Evolutionary conservation across 2,888 invertebrate genomes (phyloP).

Genomic region (Idaea dimidiata): DNA sequence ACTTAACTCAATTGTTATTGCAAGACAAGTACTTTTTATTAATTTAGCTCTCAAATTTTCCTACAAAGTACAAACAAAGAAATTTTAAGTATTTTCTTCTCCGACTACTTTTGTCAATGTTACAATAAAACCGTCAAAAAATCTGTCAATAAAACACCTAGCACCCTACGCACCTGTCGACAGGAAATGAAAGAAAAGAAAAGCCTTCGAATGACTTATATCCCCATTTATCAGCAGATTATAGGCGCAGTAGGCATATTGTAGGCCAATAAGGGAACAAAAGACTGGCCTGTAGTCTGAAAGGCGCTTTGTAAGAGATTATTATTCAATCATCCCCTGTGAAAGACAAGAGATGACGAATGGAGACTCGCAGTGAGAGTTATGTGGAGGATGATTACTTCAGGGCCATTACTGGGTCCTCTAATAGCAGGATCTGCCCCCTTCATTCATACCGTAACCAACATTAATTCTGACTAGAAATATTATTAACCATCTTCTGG

Average conservation of each 20-base stretch:
- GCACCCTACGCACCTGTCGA: not conserved
- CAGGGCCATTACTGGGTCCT: too few relatives aligned
- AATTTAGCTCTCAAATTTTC: too few relatives aligned
- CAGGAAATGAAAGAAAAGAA: not conserved
- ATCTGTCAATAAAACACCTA: not conserved
- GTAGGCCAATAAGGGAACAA: not conserved
- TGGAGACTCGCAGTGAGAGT: not conserved
- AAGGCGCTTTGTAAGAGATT: not conserved
- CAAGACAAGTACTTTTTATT: too few relatives aligned
- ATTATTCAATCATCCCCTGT: not conserved
- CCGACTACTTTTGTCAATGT: not conserved
- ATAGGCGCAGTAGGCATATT: not conserved
- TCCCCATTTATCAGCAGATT: not conserved
- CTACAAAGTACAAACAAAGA: not conserved
- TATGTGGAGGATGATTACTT: too few relatives aligned
- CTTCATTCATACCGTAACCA: too few relatives aligned
- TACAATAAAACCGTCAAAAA: not conserved
- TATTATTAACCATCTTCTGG: too few relatives aligned
- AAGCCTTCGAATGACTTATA: not conserved
- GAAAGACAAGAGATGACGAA: not conserved
- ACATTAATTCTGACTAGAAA: too few relatives aligned
- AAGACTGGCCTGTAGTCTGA: not conserved
- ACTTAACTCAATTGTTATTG: too few relatives aligned
- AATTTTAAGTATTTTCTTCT: not conserved
- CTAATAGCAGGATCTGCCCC: too few relatives aligned